Base-by-base conservation (phyloP, 2,113 vertebrate species). In the Nibea coibor region DNA sequence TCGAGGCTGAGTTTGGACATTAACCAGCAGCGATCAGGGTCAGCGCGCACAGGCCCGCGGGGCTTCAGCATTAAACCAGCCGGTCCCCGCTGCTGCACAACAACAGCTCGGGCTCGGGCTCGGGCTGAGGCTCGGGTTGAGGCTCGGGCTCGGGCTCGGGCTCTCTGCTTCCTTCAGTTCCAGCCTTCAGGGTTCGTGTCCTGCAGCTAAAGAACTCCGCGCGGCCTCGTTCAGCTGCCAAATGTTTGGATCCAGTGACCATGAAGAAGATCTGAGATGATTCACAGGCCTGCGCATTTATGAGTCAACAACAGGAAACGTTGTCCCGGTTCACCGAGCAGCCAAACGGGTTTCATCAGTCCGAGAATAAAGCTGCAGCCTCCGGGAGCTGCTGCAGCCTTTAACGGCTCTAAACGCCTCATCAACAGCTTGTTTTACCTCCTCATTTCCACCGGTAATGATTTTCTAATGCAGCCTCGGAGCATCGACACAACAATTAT, bases 391-490 rank as follows among this genome's bases (percentile, higher is more conserved):
- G 0, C 22, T 10, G 28, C 53, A 48, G 74, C 84, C 72, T 89
- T 94, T 93, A 93, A 81, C 94, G 92, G 83, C 89, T 90, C 90
- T 94, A 95, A 95, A 95, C 79, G 84, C 91, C 93, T 89, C 87
- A 94, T 96, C 91, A 94, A 94, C 95, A 93, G 90, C 93, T 90
- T 96, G 94, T 96, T 94, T 88, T 81, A 90, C 74, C 80, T 89
- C 91, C 91, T 94, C 73, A 94, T 95, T 93, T 92, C 87, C 90
- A 88, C 87, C 92, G 91, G 69, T 95, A 95, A 95, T 95, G 93
- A 95, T 95, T 95, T 95, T 94, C 94, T 95, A 96, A 94, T 94
- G 92, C 93, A 85, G 71, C 86, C 87, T 83, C 75, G 2, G 57
- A 61, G 71, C 85, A 91, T 93, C 92, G 90, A 66, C 58, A 35